These are phyloP conservation scores for Decapterus maruadsi DNA, from an alignment of 2,797 vertebrate genomes.

Conservation along the genomic window DNA sequence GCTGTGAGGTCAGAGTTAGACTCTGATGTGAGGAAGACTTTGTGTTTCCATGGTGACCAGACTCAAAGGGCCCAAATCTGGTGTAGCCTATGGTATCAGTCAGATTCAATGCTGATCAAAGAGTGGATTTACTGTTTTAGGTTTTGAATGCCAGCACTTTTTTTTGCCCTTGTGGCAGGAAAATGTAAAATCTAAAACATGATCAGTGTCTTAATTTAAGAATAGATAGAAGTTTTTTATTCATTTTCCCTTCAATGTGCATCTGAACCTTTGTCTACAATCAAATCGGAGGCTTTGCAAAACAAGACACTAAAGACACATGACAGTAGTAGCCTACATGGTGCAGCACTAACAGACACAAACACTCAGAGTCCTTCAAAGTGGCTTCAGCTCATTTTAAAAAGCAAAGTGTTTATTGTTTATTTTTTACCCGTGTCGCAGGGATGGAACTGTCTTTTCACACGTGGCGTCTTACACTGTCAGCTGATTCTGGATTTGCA, in stretches of 20 bases:
- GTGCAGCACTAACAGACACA: neutral
- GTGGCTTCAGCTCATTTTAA: neutral
- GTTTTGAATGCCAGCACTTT: neutral
- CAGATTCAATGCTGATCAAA: conserved; percentile 1
- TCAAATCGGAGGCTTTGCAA: neutral
- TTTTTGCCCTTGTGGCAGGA: conserved; percentile 10
- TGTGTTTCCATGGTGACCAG: conserved; percentile 53
- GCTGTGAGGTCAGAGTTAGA: conserved; percentile 32
- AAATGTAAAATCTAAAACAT: conserved; percentile 4
- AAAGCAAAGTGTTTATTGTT: neutral
- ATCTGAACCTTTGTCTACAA: conserved; percentile 8
- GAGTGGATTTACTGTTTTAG: neutral
- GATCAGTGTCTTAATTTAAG: conserved; percentile 37
- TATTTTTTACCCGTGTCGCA: neutral
- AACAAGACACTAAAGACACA: neutral
- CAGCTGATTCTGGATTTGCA: neutral
- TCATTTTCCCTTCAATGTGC: conserved; percentile 7
- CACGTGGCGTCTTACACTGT: neutral
- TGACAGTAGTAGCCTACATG: neutral
- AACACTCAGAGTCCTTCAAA: neutral
- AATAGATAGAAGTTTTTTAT: neutral
- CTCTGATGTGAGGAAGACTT: conserved; percentile 19
- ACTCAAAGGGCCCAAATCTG: conserved; percentile 33
- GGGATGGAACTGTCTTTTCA: neutral
- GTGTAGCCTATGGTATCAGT: neutral